A percentile compares a stretch with the other conserved stretches of the same genome.
phyloP scores from a whole-genome alignment of 1,140 invertebrate genomes.

The Cardiocondyla obscurior region DNA sequence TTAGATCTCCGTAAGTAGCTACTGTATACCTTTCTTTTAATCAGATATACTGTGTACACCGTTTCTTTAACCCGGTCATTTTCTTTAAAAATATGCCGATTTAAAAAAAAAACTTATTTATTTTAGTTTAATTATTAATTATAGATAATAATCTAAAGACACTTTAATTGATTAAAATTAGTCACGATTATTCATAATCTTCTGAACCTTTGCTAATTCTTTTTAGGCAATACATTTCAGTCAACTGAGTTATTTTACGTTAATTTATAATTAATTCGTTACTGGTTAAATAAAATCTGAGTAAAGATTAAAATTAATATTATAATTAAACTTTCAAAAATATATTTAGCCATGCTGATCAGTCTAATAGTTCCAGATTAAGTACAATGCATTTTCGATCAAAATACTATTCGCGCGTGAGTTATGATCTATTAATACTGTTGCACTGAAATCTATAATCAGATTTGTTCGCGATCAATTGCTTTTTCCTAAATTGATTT shows the following conservation, averaged over 20 bases:
- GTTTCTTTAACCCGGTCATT: background rate
- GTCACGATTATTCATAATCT: background rate
- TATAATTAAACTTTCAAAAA: background rate
- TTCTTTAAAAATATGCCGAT: background rate
- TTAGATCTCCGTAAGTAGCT: slow-evolving; percentile 50
- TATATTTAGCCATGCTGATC: background rate
- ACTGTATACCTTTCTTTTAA: background rate
- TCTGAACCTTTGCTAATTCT: background rate
- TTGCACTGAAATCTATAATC: background rate
- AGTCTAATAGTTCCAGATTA: background rate
- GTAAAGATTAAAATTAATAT: background rate
- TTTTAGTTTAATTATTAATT: background rate
- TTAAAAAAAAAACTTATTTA: background rate
- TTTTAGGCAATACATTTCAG: background rate
- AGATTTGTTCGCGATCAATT: background rate
- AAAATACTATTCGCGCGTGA: background rate
- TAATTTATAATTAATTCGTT: background rate
- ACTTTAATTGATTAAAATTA: background rate
- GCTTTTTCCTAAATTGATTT: background rate
- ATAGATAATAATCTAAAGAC: background rate
- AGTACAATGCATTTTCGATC: background rate
- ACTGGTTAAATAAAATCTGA: background rate
- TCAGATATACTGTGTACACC: background rate
- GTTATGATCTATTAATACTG: background rate
- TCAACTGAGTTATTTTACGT: background rate